Percentiles rank a stretch among this genome's conserved stretches.
These are phyloP conservation scores for Agapornis canus DNA, from an alignment of 2,797 vertebrate genomes.

Conservation along the genomic window DNA sequence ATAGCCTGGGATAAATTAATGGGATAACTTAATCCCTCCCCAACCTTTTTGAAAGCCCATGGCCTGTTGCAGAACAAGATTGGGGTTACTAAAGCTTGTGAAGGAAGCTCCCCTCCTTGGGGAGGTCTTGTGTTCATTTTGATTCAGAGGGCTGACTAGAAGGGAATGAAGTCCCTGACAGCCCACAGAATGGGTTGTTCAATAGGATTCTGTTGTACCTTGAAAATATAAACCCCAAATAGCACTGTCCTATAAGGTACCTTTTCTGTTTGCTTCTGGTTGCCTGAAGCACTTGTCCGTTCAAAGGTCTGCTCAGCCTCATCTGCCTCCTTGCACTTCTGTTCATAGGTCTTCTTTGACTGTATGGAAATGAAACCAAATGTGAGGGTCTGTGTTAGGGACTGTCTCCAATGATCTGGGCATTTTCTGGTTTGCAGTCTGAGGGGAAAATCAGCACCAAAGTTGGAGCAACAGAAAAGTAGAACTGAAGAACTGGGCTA, in stretches of 20 bases:
- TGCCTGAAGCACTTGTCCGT: conserved; percentile 76
- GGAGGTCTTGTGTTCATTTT: background rate
- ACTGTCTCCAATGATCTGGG: background rate
- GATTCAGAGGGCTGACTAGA: background rate
- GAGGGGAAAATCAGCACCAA: background rate
- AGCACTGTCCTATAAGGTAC: conserved; percentile 62
- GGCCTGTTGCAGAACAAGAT: background rate
- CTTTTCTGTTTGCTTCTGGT: conserved; percentile 91
- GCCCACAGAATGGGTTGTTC: background rate
- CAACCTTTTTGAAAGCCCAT: background rate
- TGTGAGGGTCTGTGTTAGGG: background rate
- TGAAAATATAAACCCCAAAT: fast-evolving
- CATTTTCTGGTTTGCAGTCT: background rate
- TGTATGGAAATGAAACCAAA: conserved; percentile 43
- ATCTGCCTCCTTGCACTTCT: conserved; percentile 90
- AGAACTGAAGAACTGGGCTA: background rate
- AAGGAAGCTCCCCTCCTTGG: background rate
- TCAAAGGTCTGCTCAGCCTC: conserved; percentile 85
- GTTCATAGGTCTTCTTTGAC: conserved; percentile 90
- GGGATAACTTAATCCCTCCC: background rate
- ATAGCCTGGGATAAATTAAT: background rate
- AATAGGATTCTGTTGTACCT: background rate
- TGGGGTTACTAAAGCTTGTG: background rate
- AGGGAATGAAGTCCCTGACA: background rate
- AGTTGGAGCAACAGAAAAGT: background rate